A percentile compares a stretch with the other conserved stretches of the same genome.
These are phyloP conservation scores for Pitangus sulphuratus DNA, from an alignment of 2,797 vertebrate genomes.

Conservation along the genomic window DNA sequence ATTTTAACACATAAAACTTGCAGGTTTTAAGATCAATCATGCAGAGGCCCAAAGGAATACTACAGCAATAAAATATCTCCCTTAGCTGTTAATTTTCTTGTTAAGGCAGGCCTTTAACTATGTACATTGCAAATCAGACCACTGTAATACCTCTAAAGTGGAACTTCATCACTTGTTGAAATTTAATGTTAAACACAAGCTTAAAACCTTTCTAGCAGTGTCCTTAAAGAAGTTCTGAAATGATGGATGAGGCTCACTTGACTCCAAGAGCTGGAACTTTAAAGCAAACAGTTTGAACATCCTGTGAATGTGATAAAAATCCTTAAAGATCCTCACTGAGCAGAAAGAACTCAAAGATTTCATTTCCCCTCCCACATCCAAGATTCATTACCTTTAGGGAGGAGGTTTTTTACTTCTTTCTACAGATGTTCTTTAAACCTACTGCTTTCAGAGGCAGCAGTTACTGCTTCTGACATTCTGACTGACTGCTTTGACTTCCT, in stretches of 20 bases:
- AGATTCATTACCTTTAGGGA: not conserved
- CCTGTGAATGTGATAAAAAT: not conserved
- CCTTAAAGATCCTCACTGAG: not conserved
- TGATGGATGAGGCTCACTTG: not conserved
- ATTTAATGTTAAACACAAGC: not conserved
- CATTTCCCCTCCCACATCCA: not conserved
- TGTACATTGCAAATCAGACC: not conserved
- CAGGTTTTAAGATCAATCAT: not conserved
- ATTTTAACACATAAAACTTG: not conserved
- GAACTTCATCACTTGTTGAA: not conserved
- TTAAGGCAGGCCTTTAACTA: not conserved
- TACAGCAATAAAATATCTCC: not conserved
- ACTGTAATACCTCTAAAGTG: not conserved
- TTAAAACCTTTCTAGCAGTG: not conserved
- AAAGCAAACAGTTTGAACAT: not conserved
- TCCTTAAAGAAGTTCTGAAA: not conserved
- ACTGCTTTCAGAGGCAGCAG: not conserved
- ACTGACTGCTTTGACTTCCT: not conserved
- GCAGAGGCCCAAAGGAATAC: not conserved
- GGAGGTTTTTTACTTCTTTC: not conserved
- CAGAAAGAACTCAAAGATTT: not conserved
- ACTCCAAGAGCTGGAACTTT: not conserved
- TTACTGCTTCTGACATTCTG: not conserved
- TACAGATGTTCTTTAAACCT: not conserved
- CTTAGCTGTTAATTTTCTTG: slow-evolving; percentile 1